These are phyloP conservation scores for Xestobium rufovillosum DNA, from an alignment of 2,888 invertebrate genomes.

Conservation along the genomic window DNA sequence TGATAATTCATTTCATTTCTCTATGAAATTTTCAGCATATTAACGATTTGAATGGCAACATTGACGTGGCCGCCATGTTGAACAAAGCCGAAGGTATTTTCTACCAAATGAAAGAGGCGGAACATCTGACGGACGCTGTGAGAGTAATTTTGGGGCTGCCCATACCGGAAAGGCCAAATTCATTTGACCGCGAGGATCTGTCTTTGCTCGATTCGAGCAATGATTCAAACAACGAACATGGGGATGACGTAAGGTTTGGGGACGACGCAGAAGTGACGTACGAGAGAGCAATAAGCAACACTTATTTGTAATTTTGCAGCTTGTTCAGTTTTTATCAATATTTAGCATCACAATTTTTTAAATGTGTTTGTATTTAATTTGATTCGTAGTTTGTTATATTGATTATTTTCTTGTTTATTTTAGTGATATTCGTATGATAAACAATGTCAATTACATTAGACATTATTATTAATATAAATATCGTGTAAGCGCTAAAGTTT, in stretches of 20 bases:
- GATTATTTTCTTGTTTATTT: too few relatives aligned
- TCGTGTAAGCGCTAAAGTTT: too few relatives aligned
- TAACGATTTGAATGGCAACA: constrained; percentile 84
- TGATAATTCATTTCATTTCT: not conserved
- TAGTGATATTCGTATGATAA: too few relatives aligned
- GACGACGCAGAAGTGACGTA: not conserved
- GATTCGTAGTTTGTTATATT: too few relatives aligned
- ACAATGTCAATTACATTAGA: too few relatives aligned
- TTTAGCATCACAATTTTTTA: too few relatives aligned
- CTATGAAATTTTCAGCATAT: constrained; percentile 65
- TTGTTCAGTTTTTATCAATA: too few relatives aligned
- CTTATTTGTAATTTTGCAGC: constrained; percentile 1
- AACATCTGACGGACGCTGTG: constrained; percentile 63
- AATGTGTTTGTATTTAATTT: too few relatives aligned
- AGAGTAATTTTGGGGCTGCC: constrained; percentile 63
- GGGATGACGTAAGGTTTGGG: not conserved
- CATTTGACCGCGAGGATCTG: not conserved
- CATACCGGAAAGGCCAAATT: constrained; percentile 19
- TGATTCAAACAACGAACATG: not conserved
- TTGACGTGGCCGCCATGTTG: constrained; percentile 75
- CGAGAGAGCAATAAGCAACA: constrained; percentile 1
- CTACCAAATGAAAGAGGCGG: constrained; percentile 70
- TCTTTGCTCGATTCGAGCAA: not conserved
- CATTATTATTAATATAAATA: too few relatives aligned
- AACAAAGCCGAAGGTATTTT: constrained; percentile 89